Evolutionary conservation across 2,113 vertebrate genomes (phyloP).

Genomic region (Opisthocomus hoazin): DNA sequence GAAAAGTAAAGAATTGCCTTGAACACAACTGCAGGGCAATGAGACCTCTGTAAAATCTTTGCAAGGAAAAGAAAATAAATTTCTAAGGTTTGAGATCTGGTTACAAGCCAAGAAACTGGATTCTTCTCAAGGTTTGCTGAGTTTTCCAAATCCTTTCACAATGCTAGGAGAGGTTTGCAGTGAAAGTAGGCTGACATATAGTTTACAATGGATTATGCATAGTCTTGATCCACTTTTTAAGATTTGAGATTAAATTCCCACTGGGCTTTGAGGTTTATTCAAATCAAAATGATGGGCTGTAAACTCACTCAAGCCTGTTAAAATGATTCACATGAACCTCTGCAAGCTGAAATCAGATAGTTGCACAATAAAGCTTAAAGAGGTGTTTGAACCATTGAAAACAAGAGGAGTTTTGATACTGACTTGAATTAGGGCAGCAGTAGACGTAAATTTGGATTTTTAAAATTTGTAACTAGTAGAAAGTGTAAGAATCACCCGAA

Average conservation of each 20-base stretch:
- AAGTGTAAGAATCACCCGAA: not conserved
- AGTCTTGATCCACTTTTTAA: slow-evolving; percentile 13
- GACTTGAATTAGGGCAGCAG: not conserved
- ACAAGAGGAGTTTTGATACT: not conserved
- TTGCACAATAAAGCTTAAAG: not conserved
- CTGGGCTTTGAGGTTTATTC: slow-evolving; percentile 35
- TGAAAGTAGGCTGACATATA: not conserved
- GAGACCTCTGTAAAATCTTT: slow-evolving; percentile 5
- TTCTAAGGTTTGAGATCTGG: slow-evolving; percentile 43
- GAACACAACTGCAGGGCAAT: not conserved
- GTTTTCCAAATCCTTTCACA: slow-evolving; percentile 47
- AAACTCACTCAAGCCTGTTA: not conserved
- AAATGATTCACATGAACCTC: not conserved
- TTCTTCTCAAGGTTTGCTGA: slow-evolving; percentile 33
- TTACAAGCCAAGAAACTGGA: slow-evolving; percentile 35
- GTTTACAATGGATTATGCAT: slow-evolving; percentile 26
- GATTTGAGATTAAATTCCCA: slow-evolving; percentile 10
- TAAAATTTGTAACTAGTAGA: not conserved
- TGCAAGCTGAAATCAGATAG: not conserved
- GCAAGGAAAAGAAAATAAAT: slow-evolving; percentile 18
- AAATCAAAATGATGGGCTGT: slow-evolving; percentile 27
- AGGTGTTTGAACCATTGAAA: not conserved
- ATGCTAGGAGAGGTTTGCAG: not conserved
- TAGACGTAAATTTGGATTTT: not conserved
- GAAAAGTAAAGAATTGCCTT: not conserved